Base-by-base conservation (phyloP, 2,888 invertebrate genomes). In the Antitype chi region DNA sequence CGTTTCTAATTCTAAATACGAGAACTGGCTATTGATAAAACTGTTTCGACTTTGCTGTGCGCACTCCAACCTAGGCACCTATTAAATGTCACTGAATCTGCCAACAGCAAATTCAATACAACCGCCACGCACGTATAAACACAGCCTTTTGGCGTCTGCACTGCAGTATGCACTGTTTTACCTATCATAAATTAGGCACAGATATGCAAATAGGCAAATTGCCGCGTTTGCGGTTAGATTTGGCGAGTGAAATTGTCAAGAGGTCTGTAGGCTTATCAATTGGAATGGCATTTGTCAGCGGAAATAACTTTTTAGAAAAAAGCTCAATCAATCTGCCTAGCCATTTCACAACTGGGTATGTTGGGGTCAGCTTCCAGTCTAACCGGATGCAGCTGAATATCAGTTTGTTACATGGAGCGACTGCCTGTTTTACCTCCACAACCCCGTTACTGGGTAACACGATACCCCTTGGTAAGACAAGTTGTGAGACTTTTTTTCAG, bases 151-250 rank as follows among this genome's bases (percentile, higher is more conserved):
- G 76, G 66, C 76, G 47, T 47, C 67, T n/a, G 63, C 59, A 63
- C 43, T 74, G 62, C 55, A 59, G 74, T 80, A 55, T 71, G n/a
- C 62, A 43, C 17, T 25, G 23, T 20, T 69, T 70, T 68, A n/a
- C n/a, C n/a, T n/a, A 62, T 8, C 68, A 60, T 70, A 72, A 49
- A 76, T 72, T 67, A 70, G n/a, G 28, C 52, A 20, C 76, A 84
- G 80, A 73, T 70, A 84, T 75, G 74, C 66, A 73, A 86, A 76
- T 74, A 72, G 74, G 80, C 43, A 72, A 80, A 64, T 76, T 49
- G 55, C 49, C 32, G 57, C 11, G 63, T 70, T 73, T 57, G 70
- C 20, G 70, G 76, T 63, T 63, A 69, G 38, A 15, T 68, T 74
- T 78, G 32, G 80, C 52, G 20, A 49, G 32, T 15, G 5, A 1